Percentiles rank a stretch among this genome's conserved stretches.
These are phyloP conservation scores for Tiphia femorata DNA, from an alignment of 2,888 invertebrate species.

Conservation along the genomic window DNA sequence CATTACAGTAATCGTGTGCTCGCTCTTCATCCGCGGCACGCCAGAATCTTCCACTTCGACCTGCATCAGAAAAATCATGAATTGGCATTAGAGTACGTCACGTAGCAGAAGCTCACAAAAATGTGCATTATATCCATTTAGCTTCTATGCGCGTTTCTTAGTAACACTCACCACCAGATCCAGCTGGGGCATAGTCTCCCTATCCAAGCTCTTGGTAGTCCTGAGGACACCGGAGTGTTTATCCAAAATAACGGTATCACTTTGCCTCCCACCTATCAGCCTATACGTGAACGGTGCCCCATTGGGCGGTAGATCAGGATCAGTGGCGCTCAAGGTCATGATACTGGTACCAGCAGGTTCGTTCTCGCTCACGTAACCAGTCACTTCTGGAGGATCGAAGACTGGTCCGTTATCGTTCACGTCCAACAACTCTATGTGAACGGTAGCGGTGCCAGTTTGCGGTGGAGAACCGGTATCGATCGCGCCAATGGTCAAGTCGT, in stretches of 20 bases:
- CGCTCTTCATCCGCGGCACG: conserved; percentile 84
- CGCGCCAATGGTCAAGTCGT: conserved; percentile 85
- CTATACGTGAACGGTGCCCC: conserved; percentile 90
- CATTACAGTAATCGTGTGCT: conserved; percentile 81
- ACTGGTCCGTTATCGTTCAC: conserved; percentile 95
- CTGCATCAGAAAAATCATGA: conserved; percentile 45
- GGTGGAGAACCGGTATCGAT: conserved; percentile 91
- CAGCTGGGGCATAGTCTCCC: conserved; percentile 83
- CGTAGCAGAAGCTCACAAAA: not conserved
- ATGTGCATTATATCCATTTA: not conserved
- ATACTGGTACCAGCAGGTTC: conserved; percentile 87
- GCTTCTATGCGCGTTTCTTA: not conserved
- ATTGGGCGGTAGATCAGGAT: conserved; percentile 91
- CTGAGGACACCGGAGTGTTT: conserved; percentile 84
- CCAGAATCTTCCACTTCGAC: conserved; percentile 92
- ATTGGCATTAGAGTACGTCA: not conserved
- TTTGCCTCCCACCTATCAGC: conserved; percentile 83
- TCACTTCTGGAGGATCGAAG: conserved; percentile 79
- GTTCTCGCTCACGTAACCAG: conserved; percentile 88
- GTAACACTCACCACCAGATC: conserved; percentile 73
- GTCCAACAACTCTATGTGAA: conserved; percentile 84
- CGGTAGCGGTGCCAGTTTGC: conserved; percentile 90
- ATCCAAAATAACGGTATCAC: conserved; percentile 82
- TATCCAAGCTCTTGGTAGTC: conserved; percentile 84
- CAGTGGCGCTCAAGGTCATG: conserved; percentile 87